Evolutionary conservation across 2,113 vertebrate species (phyloP), one percentile per base, ranked within the genome.

Genomic region (Pogona vitticeps): DNA sequence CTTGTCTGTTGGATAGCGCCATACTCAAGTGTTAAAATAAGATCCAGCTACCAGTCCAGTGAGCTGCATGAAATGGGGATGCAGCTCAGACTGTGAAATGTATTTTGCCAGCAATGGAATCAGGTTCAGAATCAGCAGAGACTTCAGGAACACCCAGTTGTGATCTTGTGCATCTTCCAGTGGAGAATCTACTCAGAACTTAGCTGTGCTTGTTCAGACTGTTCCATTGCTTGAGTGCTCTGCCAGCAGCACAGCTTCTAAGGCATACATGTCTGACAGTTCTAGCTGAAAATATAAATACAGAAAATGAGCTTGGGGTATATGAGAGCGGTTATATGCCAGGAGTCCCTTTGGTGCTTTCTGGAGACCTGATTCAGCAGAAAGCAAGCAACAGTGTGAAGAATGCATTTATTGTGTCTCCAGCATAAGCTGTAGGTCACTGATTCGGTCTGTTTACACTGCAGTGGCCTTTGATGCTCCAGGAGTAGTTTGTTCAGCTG

Each of bases 401-500:
- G 83, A 90, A 83, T 3, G 63, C 93, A 94, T 95, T 96, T 96
- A 92, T 94, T 93, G 91, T 95, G 90, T 91, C 92, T 95, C 92
- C 67, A 92, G 88, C 93, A 4, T 65, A 92, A 73, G 94, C 71
- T 81, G 87, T 65, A 91, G 86, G 88, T 94, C 71, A 31, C 42
- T 56, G 65, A 82, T 93, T 83, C 82, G 90, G 94, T 94, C 88
- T 96, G 87, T 96, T 95, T 96, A 92, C 86, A 92, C 40, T 93
- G 87, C n/a, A 33, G 75, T 93, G 95, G 95, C 91, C 93, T 92
- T 92, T 95, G 86, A 94, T 89, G 76, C 83, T 90, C 78, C 67
- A 80, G 79, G 31, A 93, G 82, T 85, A 93, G 94, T 94, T 96
- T 95, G 86, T 95, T 96, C 94, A 96, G 94, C 94, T 97, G 93